Conservation (phyloP, 2,888 invertebrate species). For the Pristionchus maxplancki region DNA sequence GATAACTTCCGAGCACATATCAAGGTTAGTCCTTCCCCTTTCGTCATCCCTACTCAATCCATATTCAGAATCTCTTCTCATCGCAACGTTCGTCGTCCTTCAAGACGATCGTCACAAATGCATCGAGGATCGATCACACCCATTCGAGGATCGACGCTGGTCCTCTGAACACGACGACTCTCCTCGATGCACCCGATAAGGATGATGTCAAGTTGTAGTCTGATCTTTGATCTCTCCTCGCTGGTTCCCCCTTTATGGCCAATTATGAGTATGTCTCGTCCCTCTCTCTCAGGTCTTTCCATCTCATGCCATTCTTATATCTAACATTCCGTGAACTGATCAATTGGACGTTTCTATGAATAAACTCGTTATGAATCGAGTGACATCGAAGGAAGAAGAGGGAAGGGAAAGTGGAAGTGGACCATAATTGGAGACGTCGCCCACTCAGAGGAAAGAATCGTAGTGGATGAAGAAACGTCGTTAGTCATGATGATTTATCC, state of each 20-base stretch:
- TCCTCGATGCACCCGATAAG: conserved; percentile 39
- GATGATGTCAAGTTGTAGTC: conserved; percentile 45
- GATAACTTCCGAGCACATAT: conserved; percentile 68
- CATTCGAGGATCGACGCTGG: not conserved
- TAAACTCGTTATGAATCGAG: conserved; percentile 33
- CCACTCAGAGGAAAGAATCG: conserved; percentile 20
- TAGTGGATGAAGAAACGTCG: conserved; percentile 22
- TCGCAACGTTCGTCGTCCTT: conserved; percentile 6
- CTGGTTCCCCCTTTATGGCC: not conserved
- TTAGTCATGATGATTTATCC: not conserved
- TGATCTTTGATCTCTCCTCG: conserved; percentile 12
- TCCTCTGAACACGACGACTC: conserved; percentile 11
- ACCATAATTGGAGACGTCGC: conserved; percentile 24
- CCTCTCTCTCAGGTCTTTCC: not conserved
- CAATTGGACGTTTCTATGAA: conserved; percentile 7
- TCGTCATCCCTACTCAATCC: not conserved
- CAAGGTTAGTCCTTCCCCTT: conserved; percentile 54
- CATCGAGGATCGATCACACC: not conserved
- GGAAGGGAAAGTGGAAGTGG: not conserved
- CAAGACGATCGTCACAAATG: conserved; percentile 30
- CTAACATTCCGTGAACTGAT: not conserved
- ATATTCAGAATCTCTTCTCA: conserved; percentile 38
- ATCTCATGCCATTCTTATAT: conserved; percentile 31
- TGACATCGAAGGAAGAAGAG: not conserved
- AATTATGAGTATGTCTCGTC: conserved; percentile 24